phyloP scores from a whole-genome alignment of 2,888 invertebrate genomes.

The Euphydryas editha region DNA sequence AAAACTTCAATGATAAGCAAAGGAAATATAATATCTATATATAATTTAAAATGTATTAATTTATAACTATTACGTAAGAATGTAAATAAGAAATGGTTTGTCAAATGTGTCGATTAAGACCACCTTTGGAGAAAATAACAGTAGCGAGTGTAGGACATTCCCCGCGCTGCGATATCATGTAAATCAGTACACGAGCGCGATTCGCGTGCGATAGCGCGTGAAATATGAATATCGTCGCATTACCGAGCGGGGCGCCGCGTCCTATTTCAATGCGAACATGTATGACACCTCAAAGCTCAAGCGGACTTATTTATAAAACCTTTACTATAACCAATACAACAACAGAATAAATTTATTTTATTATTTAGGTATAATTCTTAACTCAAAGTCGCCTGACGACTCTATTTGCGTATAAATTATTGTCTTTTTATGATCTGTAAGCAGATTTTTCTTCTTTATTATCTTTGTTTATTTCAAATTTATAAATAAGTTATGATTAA shows the following conservation, averaged over 20 bases:
- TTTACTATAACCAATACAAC: slow-evolving; percentile 12
- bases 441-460: no score
- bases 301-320: slow-evolving; percentile 19
- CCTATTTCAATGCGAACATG: slow-evolving; percentile 33
- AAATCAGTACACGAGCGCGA: slow-evolving; percentile 72
- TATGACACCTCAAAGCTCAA: slow-evolving; percentile 39
- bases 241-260: slow-evolving; percentile 52
- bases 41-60: slow-evolving; percentile 1
- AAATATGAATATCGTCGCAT: slow-evolving; percentile 75
- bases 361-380: no score
- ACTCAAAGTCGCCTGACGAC: background rate
- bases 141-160: slow-evolving; percentile 64
- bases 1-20: slow-evolving; percentile 32
- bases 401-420: background rate
- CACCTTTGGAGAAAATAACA: slow-evolving; percentile 55
- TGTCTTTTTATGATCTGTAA: background rate
- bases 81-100: slow-evolving; percentile 31
- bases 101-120: slow-evolving; percentile 41
- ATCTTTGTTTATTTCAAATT: no score
- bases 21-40: slow-evolving; percentile 33
- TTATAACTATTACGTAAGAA: slow-evolving; percentile 3
- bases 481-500: no score
- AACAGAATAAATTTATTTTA: background rate
- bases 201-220: slow-evolving; percentile 67
- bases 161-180: slow-evolving; percentile 66